phyloP scores from a whole-genome alignment of 2,113 vertebrate species.

The Zosterops borbonicus region DNA sequence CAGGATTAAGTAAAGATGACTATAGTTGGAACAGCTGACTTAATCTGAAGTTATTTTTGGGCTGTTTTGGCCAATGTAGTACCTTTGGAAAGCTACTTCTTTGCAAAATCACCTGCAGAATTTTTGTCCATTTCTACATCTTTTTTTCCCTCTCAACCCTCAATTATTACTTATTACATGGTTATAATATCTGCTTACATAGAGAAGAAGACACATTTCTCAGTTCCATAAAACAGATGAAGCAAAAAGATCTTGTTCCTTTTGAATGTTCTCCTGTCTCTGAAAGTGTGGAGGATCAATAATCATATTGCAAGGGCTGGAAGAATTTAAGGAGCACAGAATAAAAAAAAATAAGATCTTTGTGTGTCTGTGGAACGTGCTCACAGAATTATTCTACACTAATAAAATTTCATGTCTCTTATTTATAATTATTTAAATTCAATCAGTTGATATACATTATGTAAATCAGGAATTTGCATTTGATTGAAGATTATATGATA shows the following conservation, averaged over 20 bases:
- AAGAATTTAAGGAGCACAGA: background rate
- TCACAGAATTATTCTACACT: background rate
- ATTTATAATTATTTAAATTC: background rate
- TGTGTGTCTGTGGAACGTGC: background rate
- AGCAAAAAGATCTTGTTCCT: background rate
- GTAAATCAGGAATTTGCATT: background rate
- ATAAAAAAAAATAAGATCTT: background rate
- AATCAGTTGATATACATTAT: background rate
- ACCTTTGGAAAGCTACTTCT: background rate
- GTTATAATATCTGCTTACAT: background rate
- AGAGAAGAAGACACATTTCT: background rate
- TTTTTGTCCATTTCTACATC: background rate
- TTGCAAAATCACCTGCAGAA: background rate
- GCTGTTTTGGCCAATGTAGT: background rate
- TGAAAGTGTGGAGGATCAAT: background rate
- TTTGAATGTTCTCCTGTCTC: background rate
- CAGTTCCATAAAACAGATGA: background rate
- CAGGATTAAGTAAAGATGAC: background rate
- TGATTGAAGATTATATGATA: background rate
- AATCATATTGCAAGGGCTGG: background rate
- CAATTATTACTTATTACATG: background rate
- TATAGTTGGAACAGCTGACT: background rate
- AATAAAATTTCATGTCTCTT: background rate
- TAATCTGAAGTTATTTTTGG: background rate
- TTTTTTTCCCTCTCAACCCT: background rate